Percentiles rank a stretch among this genome's conserved stretches.
Evolutionary conservation across 1,140 invertebrate species (phyloP).

Genomic region (Lordiphosa clarofinis): DNA sequence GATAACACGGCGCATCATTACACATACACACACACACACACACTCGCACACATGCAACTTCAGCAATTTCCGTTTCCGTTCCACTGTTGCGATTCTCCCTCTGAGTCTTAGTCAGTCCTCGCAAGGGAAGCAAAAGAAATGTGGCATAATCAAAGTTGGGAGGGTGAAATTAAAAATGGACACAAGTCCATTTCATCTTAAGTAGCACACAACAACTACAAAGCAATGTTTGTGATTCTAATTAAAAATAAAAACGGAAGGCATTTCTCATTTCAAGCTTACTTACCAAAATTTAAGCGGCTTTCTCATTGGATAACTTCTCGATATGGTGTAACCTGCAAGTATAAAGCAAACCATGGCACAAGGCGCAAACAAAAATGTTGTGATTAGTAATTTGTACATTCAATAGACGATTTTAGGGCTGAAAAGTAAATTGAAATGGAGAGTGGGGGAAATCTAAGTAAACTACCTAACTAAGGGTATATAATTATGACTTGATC

Average conservation of each 20-base stretch:
- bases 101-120: constrained; percentile 34
- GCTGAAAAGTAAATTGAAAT: constrained; percentile 36
- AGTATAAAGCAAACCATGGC: constrained; percentile 61
- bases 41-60: constrained; percentile 59
- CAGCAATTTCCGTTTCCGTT: constrained; percentile 75
- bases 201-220: constrained; percentile 63
- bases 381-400: constrained; percentile 67
- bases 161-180: constrained; percentile 73
- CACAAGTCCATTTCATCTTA: constrained; percentile 70
- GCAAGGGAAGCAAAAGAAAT: constrained; percentile 17
- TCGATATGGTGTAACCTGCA: constrained; percentile 80
- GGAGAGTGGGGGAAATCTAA: constrained; percentile 4
- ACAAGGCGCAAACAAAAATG: constrained; percentile 57
- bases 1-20: constrained; percentile 70
- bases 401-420: constrained; percentile 24
- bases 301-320: constrained; percentile 80
- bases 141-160: constrained; percentile 55
- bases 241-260: not conserved
- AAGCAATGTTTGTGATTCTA: not conserved
- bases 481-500: constrained; percentile 10
- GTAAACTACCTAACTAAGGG: not conserved
- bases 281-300: constrained; percentile 80
- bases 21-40: constrained; percentile 49
- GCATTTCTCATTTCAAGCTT: not conserved
- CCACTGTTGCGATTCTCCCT: constrained; percentile 39